A percentile compares a stretch with the other conserved stretches of the same genome.
phyloP scores from a whole-genome alignment of 2,113 vertebrate genomes.

The Arenaria interpres region DNA sequence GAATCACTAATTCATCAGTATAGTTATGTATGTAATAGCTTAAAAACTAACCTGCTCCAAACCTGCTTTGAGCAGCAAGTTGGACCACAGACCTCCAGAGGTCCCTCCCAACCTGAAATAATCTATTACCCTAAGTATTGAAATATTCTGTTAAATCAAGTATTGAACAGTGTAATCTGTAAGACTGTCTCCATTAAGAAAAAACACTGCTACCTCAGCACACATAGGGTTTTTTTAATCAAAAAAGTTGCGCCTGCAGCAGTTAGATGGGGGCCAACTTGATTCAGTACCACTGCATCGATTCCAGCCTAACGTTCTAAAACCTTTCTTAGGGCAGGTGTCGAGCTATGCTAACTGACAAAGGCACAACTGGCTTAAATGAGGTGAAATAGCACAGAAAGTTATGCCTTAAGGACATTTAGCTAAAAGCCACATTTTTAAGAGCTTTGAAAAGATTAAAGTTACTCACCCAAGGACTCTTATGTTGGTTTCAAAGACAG shows the following conservation, averaged over 20 bases:
- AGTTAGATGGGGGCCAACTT: not conserved
- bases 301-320: not conserved
- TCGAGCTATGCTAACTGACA: not conserved
- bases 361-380: not conserved
- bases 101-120: not conserved
- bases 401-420: not conserved
- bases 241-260: not conserved
- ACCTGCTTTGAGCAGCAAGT: not conserved
- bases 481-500: slow-evolving; percentile 99
- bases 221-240: not conserved
- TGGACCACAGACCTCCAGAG: not conserved
- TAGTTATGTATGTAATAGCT: not conserved
- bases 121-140: not conserved
- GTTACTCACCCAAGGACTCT: slow-evolving; percentile 93
- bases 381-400: not conserved
- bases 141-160: not conserved
- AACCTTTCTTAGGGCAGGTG: not conserved
- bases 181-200: not conserved
- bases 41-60: not conserved
- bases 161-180: not conserved
- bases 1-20: not conserved
- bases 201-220: not conserved
- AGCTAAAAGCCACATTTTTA: not conserved
- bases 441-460: not conserved
- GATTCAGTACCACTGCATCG: not conserved